phyloP scores from a whole-genome alignment of 2,888 invertebrate species.

The Schizotus pectinicornis region DNA sequence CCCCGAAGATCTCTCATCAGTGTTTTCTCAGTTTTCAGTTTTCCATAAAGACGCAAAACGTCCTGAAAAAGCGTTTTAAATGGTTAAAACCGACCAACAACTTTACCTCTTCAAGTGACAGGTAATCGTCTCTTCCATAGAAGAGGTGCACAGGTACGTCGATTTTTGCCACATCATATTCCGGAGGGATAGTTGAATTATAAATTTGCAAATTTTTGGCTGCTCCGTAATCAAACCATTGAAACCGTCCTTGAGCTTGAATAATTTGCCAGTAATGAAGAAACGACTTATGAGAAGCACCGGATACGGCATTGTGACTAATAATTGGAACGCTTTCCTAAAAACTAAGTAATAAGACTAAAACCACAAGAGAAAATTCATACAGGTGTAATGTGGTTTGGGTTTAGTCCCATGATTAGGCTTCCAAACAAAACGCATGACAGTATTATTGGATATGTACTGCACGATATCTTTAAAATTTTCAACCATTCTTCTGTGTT shows the following conservation, averaged over 20 bases:
- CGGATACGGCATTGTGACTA: constrained; percentile 69
- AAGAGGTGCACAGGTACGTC: constrained; percentile 68
- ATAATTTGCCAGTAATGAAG: constrained; percentile 70
- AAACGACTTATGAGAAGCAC: constrained; percentile 71
- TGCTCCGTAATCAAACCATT: constrained; percentile 70
- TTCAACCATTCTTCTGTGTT: no score
- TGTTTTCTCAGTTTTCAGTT: no score
- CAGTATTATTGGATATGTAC: no score
- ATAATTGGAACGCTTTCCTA: constrained; percentile 68
- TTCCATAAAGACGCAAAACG: no score
- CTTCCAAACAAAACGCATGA: no score
- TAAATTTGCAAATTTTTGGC: constrained; percentile 64
- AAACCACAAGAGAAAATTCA: no score
- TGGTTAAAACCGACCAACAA: no score
- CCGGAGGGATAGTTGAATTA: constrained; percentile 62
- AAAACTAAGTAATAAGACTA: constrained; percentile 25
- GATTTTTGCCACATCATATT: constrained; percentile 65
- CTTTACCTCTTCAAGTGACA: constrained; percentile 63
- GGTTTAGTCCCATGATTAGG: no score
- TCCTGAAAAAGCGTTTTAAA: no score
- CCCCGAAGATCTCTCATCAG: no score
- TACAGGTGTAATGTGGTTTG: no score
- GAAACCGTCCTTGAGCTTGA: constrained; percentile 47
- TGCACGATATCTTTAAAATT: no score
- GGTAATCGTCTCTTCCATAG: constrained; percentile 72